phyloP scores from a whole-genome alignment of 1,140 invertebrate species.

The Acromyrmex heyeri region DNA sequence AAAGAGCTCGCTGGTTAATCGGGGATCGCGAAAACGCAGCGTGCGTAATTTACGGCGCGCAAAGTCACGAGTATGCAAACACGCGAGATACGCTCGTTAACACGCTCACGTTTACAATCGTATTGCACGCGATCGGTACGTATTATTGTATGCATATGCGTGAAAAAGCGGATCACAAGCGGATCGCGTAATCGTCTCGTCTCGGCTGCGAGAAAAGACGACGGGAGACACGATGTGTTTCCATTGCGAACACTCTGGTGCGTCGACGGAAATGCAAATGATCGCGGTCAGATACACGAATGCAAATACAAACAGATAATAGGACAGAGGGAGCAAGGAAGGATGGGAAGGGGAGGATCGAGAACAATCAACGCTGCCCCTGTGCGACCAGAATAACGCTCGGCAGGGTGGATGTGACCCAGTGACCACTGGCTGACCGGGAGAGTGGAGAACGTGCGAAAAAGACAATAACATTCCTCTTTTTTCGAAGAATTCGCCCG shows the following conservation, averaged over 20 bases:
- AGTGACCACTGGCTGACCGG: constrained; percentile 41
- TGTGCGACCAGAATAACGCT: neutral
- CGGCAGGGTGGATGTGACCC: constrained; percentile 47
- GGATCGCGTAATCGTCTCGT: constrained; percentile 2
- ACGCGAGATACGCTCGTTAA: constrained; percentile 46
- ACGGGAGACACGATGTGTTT: neutral
- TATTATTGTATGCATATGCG: neutral
- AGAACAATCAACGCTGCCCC: constrained; percentile 1
- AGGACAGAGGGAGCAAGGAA: neutral
- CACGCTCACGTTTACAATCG: constrained; percentile 1
- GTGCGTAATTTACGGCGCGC: constrained; percentile 42
- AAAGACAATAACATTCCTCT: constrained; percentile 44
- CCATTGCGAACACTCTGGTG: constrained; percentile 4
- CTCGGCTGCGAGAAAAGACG: neutral
- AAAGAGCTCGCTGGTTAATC: neutral
- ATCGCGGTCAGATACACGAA: constrained; percentile 31
- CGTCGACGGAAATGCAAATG: constrained; percentile 45
- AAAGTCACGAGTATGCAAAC: constrained; percentile 12
- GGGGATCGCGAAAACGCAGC: constrained; percentile 23
- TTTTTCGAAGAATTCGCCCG: constrained; percentile 8
- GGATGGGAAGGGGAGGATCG: neutral
- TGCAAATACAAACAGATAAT: constrained; percentile 58
- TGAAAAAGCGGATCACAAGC: neutral
- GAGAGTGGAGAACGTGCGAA: constrained; percentile 27
- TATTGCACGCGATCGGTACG: constrained; percentile 3